Conservation (phyloP, 2,888 invertebrate genomes). For the Drosophila mulleri region DNA sequence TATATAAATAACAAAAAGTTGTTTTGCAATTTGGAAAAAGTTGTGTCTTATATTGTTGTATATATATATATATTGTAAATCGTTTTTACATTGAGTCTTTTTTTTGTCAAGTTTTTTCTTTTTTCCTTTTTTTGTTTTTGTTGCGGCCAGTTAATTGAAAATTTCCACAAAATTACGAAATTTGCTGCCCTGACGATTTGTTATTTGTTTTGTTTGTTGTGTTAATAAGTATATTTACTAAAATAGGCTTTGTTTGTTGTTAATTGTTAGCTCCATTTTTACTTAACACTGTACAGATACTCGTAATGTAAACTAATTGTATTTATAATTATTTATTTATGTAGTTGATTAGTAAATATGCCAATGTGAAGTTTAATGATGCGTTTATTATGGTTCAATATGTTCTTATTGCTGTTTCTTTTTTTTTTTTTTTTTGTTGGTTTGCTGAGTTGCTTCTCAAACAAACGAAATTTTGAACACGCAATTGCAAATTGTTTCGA, state of each 20-base stretch:
- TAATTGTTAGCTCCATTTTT: slow-evolving; percentile 68
- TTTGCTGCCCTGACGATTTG: slow-evolving; percentile 60
- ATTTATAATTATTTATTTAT: slow-evolving; percentile 71
- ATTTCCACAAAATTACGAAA: slow-evolving; percentile 43
- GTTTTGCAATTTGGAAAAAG: slow-evolving; percentile 54
- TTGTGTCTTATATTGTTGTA: slow-evolving; percentile 64
- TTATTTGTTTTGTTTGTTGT: slow-evolving; percentile 41
- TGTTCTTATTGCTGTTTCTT: slow-evolving; percentile 24
- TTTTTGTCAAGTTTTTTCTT: slow-evolving; percentile 29
- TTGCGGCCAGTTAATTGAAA: slow-evolving; percentile 50
- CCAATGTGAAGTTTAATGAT: slow-evolving; percentile 59
- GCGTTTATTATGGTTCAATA: slow-evolving; percentile 47
- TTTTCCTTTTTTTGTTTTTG: slow-evolving; percentile 15
- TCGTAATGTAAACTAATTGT: slow-evolving; percentile 74
- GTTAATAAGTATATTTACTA: slow-evolving; percentile 63
- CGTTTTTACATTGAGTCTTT: slow-evolving; percentile 68
- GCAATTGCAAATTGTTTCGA: slow-evolving; percentile 22
- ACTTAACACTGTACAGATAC: slow-evolving; percentile 79
- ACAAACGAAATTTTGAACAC: slow-evolving; percentile 30
- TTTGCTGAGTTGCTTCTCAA: slow-evolving; percentile 8
- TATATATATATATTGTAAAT: slow-evolving; percentile 56
- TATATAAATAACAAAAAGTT: slow-evolving; percentile 60
- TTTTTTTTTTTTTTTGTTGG: slow-evolving; percentile 3
- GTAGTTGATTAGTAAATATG: slow-evolving; percentile 70
- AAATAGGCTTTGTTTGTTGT: slow-evolving; percentile 66